Evolutionary conservation across 2,797 vertebrate species (phyloP), one percentile per base, ranked within the genome.

Genomic region (Nothura maculosa): DNA sequence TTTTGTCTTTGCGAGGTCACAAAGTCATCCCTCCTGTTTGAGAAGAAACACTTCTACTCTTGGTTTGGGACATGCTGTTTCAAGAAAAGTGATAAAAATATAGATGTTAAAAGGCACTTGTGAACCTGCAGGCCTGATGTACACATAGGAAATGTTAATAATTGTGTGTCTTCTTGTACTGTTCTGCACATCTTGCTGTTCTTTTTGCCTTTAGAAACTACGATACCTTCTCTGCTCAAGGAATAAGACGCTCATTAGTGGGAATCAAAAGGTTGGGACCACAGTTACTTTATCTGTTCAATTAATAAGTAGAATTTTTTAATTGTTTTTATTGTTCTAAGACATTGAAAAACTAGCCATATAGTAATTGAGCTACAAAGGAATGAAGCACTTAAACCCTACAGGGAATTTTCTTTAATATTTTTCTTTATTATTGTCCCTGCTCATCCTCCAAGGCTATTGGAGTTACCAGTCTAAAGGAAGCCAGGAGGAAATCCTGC

Each of bases 111-210:
- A 91, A 87, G 36, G 28, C 40, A 18, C 73, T 84, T 82, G 36
- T 1, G 32, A 94, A 92, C 62, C 72, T 89, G 55, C 61, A 91
- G 57, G 62, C 40, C 66, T 94, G 66, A 87, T 87, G 70, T 76
- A 17, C 85, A 89, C 38, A 58, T 48, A 85, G 89, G 87, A 87
- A 73, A 50, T 61, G 21, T 77, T 95, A 79, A 54, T 94, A 89
- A 81, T 63, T 89, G 57, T 4, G 4, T 14, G 13, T 30, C 2
- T 0, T 85, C 57, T 94, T 68, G 52, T 89, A 80, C 57, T 5
- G 70, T 73, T 86, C 75, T 87, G 72, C 40, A 55, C 76, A 18
- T 69, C 72, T 85, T 57, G 62, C 20, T 48, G 43, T 18, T 60
- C 66, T 50, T 54, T 18, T 63, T 89, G 48, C 34, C 34, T 85